Base-by-base conservation (phyloP, 2,888 invertebrate species). In the Spisula subtruncata region DNA sequence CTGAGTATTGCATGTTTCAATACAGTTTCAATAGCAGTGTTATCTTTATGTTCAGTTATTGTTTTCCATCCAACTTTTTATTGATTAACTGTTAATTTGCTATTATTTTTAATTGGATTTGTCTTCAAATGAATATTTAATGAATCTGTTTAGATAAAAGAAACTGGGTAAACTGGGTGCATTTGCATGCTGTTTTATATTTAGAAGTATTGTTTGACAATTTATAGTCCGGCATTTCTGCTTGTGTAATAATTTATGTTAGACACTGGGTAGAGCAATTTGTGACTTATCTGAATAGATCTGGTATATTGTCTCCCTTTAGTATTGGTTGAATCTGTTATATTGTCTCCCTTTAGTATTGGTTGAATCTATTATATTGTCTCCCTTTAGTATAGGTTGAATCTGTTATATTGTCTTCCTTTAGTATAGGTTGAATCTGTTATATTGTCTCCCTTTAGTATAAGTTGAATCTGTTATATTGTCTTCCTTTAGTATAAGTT, bases 21-120 rank as follows among this genome's bases (percentile, higher is more conserved):
- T 66, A n/a, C 25, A 25, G 25, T 66, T 66, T 4, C 25, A 66
- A n/a, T 66, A 66, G 5, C 60, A 25, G 12, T 66, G 25, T 66
- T 25, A 66, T 66, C 60, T 66, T 66, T 66, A 66, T 66, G 60
- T 25, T 25, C 10, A n/a, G 25, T 25, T n/a, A 4, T 25, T 66
- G 60, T 66, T 66, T 66, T 10, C 60, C 60, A 66, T n/a, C 60
- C n/a, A 25, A n/a, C n/a, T 66, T n/a, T 66, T 66, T 25, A 66
- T 66, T 66, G 25, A 66, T 66, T 25, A 25, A 10, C 60, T 8
- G 25, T 66, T 66, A 66, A 66, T 25, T 25, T 66, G 60, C 25
- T 66, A 66, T 66, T 66, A 66, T 25, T 66, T 66, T 66, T 25
- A 66, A 25, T 25, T 66, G n/a, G 25, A 66, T 66, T 25, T n/a